Evolutionary conservation across 2,888 invertebrate species (phyloP).

Genomic region (Chelonus formosanus): DNA sequence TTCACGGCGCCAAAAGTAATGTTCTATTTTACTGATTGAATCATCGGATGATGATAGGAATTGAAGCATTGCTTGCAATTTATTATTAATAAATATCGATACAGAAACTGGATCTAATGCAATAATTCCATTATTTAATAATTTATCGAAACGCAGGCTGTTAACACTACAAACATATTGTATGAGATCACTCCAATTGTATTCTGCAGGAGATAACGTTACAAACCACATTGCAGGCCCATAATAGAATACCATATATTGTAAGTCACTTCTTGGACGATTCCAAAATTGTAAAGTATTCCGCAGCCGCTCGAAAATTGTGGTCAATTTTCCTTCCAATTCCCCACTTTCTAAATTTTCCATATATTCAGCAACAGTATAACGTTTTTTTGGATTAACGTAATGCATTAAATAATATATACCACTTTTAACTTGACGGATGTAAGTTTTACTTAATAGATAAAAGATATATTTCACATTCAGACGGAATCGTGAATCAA

Average conservation of each 20-base stretch:
- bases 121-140: conserved; percentile 47
- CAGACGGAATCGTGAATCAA: conserved; percentile 40
- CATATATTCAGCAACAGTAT: conserved; percentile 47
- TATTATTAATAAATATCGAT: conserved; percentile 51
- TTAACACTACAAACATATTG: conserved; percentile 48
- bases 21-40: conserved; percentile 42
- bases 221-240: conserved; percentile 46
- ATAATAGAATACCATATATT: conserved; percentile 44
- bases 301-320: conserved; percentile 36
- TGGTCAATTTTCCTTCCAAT: conserved; percentile 47
- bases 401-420: conserved; percentile 49
- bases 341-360: conserved; percentile 44
- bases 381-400: conserved; percentile 39
- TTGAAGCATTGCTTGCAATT: conserved; percentile 49
- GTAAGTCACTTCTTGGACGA: conserved; percentile 40
- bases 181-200: conserved; percentile 49
- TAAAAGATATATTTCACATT: conserved; percentile 43
- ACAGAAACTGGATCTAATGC: conserved; percentile 51
- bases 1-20: conserved; percentile 45
- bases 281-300: conserved; percentile 38
- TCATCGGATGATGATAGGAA: conserved; percentile 45
- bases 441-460: conserved; percentile 40
- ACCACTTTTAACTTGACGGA: conserved; percentile 44
- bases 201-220: conserved; percentile 43
- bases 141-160: conserved; percentile 40